These are phyloP conservation scores for Agrochola litura DNA, from an alignment of 2,888 invertebrate species.

Conservation along the genomic window DNA sequence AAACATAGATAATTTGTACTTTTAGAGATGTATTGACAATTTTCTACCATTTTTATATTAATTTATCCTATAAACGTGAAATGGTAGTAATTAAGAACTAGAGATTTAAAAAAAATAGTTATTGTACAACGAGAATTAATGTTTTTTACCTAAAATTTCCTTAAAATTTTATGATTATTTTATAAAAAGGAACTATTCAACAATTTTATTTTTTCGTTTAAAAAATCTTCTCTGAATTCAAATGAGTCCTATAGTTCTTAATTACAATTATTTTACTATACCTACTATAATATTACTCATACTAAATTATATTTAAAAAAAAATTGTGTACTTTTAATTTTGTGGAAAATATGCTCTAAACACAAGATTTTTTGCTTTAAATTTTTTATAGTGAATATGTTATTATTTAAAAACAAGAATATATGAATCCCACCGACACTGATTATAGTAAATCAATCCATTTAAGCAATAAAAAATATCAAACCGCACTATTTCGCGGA, in stretches of 20 bases:
- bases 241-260: conserved; percentile 9
- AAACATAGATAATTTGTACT: conserved; percentile 47
- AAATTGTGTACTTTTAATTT: not conserved
- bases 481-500: no score
- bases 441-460: not conserved
- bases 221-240: no score
- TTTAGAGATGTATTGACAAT: conserved; percentile 54
- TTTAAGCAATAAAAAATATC: not conserved
- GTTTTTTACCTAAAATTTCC: not conserved
- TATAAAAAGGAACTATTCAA: not conserved
- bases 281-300: conserved; percentile 26
- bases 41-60: conserved; percentile 52
- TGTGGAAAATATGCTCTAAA: conserved; percentile 32
- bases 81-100: conserved; percentile 12
- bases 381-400: not conserved
- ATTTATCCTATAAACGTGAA: conserved; percentile 32
- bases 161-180: not conserved
- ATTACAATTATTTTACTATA: conserved; percentile 6
- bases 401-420: not conserved
- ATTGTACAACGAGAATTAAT: not conserved
- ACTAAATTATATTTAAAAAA: not conserved
- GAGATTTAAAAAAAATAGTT: not conserved
- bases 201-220: not conserved
- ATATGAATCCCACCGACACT: conserved; percentile 26
- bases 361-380: not conserved